These are phyloP conservation scores for Scomber japonicus DNA, from an alignment of 2,113 vertebrate genomes.

Conservation along the genomic window DNA sequence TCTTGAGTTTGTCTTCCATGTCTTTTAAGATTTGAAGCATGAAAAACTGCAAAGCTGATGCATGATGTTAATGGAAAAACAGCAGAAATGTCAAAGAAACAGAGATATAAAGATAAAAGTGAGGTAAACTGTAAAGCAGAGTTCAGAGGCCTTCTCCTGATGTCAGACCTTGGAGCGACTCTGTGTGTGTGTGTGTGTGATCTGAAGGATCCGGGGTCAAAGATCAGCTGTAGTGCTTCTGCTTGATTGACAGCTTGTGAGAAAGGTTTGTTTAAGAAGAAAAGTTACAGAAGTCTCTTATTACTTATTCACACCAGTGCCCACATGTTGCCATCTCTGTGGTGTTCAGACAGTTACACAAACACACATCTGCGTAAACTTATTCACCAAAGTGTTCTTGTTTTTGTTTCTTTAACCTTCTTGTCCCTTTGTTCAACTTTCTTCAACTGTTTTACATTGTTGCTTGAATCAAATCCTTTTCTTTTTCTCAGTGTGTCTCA, in stretches of 20 bases:
- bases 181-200: background rate
- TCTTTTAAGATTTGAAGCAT: no score
- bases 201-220: background rate
- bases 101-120: background rate
- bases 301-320: background rate
- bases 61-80: no score
- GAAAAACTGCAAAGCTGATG: no score
- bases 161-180: background rate
- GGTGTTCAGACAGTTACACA: background rate
- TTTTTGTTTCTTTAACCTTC: no score
- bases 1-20: no score
- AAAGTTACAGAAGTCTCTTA: background rate
- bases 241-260: background rate
- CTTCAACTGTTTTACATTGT: background rate
- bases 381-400: no score
- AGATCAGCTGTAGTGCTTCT: background rate
- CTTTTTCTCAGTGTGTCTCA: background rate
- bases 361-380: background rate
- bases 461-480: slow-evolving; percentile 4
- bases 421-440: no score
- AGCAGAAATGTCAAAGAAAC: no score
- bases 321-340: no score
- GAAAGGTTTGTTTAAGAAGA: background rate
- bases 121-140: background rate
- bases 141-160: background rate